Percentiles rank a stretch among this genome's conserved stretches.
phyloP scores from a whole-genome alignment of 1,140 invertebrate species.

The Meloidogyne floridensis region DNA sequence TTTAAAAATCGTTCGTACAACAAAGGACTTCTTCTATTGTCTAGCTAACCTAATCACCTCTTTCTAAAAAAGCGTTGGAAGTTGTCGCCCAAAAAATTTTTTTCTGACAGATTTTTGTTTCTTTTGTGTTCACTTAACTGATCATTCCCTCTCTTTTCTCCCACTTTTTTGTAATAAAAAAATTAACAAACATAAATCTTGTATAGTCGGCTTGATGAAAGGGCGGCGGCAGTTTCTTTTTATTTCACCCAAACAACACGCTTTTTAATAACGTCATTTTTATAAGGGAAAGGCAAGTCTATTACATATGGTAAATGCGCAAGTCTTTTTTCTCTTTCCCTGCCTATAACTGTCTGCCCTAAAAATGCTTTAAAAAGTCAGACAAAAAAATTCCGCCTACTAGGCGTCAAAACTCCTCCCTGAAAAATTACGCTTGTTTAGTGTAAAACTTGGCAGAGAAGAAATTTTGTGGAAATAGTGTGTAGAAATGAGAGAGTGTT shows the following conservation, averaged over 20 bases:
- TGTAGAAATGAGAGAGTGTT: background rate
- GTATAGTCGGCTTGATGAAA: conserved; percentile 24
- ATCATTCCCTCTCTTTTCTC: too few species aligned
- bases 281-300: background rate
- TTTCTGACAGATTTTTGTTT: too few species aligned
- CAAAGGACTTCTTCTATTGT: too few species aligned
- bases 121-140: background rate
- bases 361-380: too few species aligned
- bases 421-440: conserved; percentile 19
- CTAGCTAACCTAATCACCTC: too few species aligned
- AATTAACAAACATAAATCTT: conserved; percentile 24
- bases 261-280: background rate
- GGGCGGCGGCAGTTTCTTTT: background rate
- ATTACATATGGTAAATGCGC: background rate
- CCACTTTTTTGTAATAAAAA: conserved; percentile 1
- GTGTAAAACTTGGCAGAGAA: conserved; percentile 12
- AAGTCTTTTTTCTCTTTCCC: background rate
- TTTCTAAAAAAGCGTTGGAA: too few species aligned
- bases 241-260: background rate
- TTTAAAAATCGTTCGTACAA: too few species aligned
- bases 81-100: too few species aligned
- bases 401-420: conserved; percentile 31
- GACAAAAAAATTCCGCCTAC: background rate
- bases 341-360: background rate
- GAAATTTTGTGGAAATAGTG: background rate